Percentiles rank a stretch among this genome's conserved stretches.
phyloP scores from a whole-genome alignment of 1,140 invertebrate species.

The Bombus turneri region DNA sequence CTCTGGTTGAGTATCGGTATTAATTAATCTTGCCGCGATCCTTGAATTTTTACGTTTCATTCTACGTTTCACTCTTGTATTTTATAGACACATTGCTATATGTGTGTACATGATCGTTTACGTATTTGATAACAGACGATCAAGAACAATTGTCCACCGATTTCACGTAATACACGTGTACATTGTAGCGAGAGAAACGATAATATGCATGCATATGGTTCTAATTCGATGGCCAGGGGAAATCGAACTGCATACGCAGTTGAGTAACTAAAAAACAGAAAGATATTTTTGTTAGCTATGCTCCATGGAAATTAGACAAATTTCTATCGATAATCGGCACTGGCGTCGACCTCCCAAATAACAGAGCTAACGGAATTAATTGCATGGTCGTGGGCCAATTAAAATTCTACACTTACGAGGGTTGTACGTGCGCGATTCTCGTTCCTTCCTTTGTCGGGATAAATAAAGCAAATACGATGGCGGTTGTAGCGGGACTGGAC shows the following conservation, averaged over 20 bases:
- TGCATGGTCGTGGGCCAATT: slow-evolving; percentile 55
- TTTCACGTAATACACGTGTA: too few species aligned
- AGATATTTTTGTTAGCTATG: not conserved
- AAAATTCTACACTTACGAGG: slow-evolving; percentile 53
- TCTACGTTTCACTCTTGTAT: not conserved
- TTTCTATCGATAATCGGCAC: slow-evolving; percentile 14
- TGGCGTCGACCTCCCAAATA: slow-evolving; percentile 7
- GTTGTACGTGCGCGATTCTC: not conserved
- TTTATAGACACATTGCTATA: too few species aligned
- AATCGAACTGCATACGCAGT: too few species aligned
- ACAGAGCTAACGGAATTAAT: slow-evolving; percentile 54
- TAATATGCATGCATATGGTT: too few species aligned
- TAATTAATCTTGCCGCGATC: not conserved
- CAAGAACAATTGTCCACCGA: too few species aligned
- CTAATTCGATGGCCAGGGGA: too few species aligned
- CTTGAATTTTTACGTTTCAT: not conserved
- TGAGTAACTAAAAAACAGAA: too few species aligned
- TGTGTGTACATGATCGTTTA: too few species aligned
- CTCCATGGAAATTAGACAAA: not conserved
- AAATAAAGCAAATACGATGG: slow-evolving; percentile 41
- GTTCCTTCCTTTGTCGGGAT: not conserved
- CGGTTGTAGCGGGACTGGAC: too few species aligned
- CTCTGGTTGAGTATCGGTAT: not conserved
- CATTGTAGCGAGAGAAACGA: too few species aligned
- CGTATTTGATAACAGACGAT: too few species aligned